Conservation (phyloP, 2,113 vertebrate species). For the Gymnocephalus cernua region DNA sequence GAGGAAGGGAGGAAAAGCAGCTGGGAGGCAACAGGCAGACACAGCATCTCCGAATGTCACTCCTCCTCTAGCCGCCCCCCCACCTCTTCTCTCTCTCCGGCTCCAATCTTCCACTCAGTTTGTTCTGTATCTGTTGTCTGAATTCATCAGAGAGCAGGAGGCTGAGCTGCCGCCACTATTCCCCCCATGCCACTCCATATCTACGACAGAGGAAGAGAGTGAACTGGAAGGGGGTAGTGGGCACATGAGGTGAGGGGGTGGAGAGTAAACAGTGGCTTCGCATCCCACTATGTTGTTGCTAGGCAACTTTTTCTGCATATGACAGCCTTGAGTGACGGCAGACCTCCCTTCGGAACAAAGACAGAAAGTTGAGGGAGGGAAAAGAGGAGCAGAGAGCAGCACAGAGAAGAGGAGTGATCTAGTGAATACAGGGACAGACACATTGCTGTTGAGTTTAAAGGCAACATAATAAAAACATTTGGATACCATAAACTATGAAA, state of each 20-base stretch:
- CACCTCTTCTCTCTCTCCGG: not conserved
- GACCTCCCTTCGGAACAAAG: constrained; percentile 70
- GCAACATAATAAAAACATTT: not conserved
- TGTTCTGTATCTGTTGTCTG: constrained; percentile 59
- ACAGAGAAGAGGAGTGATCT: constrained; percentile 22
- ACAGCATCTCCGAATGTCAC: constrained; percentile 61
- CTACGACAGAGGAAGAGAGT: constrained; percentile 26
- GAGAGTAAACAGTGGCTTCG: constrained; percentile 66
- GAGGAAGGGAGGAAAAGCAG: constrained; percentile 67
- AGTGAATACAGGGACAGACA: constrained; percentile 15
- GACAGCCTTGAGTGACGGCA: constrained; percentile 77
- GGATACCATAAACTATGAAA: not conserved
- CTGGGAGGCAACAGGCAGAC: constrained; percentile 69
- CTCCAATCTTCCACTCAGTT: constrained; percentile 42
- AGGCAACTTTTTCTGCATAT: constrained; percentile 76
- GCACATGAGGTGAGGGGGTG: constrained; percentile 62
- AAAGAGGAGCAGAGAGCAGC: constrained; percentile 39
- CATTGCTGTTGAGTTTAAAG: constrained; percentile 16
- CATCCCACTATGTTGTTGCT: constrained; percentile 74
- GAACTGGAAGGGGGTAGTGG: constrained; percentile 45
- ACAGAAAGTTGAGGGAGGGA: constrained; percentile 54
- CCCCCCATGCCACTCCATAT: constrained; percentile 57
- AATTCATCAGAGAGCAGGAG: constrained; percentile 57
- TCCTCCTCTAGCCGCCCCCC: not conserved
- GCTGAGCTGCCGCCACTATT: constrained; percentile 22